phyloP scores from a whole-genome alignment of 2,888 invertebrate genomes.

The Caenorhabditis doughertyi region DNA sequence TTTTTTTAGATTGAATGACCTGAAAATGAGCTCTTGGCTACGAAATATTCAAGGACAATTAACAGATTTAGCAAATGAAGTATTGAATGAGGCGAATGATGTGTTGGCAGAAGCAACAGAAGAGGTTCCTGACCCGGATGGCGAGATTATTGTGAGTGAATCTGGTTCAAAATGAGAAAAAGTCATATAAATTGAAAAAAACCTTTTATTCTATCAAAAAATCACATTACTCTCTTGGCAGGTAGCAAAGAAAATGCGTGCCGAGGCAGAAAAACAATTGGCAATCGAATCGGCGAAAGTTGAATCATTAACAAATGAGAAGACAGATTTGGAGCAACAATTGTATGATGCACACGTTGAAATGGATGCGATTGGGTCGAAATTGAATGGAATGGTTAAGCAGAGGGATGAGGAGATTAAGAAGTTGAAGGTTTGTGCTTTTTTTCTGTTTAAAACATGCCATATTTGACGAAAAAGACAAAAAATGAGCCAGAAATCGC shows the following conservation, averaged over 20 bases:
- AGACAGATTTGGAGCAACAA: constrained; percentile 70
- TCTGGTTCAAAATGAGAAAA: constrained; percentile 5
- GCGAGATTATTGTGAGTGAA: constrained; percentile 72
- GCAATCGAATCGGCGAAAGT: constrained; percentile 64
- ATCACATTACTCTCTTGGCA: constrained; percentile 36
- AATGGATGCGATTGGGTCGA: constrained; percentile 72
- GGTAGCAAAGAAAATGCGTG: constrained; percentile 74
- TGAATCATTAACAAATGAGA: constrained; percentile 52
- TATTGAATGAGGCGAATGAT: constrained; percentile 74
- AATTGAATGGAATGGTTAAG: constrained; percentile 71
- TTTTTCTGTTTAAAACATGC: background rate
- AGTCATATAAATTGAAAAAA: background rate
- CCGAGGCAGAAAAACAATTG: constrained; percentile 74
- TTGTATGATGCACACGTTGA: constrained; percentile 73
- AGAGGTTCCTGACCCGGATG: constrained; percentile 78
- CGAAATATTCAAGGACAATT: constrained; percentile 77
- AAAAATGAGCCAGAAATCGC: no score
- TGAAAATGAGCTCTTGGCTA: constrained; percentile 57
- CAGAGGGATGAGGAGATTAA: constrained; percentile 77
- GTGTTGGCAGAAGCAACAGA: constrained; percentile 76
- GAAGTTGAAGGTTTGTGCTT: constrained; percentile 68
- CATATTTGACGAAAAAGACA: no score
- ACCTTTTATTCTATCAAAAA: background rate
- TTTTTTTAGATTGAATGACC: constrained; percentile 23
- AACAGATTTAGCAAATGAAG: constrained; percentile 78